phyloP scores from a whole-genome alignment of 2,797 vertebrate genomes.

The Pampus argenteus region DNA sequence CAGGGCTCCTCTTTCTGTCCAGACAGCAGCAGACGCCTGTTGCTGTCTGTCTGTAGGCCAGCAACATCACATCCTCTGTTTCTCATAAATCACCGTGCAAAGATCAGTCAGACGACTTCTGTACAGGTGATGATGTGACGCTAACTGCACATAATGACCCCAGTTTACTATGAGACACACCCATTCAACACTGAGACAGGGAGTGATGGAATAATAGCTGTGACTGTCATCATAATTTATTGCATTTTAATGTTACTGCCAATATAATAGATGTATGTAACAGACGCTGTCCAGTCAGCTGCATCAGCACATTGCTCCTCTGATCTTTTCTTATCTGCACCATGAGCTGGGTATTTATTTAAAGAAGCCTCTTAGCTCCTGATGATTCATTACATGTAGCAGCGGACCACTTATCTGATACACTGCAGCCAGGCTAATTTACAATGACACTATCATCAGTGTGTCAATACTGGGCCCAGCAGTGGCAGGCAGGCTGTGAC shows the following conservation, averaged over 20 bases:
- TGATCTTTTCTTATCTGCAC: slow-evolving; percentile 46
- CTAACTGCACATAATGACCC: slow-evolving; percentile 44
- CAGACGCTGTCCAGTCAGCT: slow-evolving; percentile 37
- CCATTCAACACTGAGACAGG: slow-evolving; percentile 25
- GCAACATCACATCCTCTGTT: slow-evolving; percentile 52
- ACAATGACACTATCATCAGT: slow-evolving; percentile 36
- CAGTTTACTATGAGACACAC: slow-evolving; percentile 49
- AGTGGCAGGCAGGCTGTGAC: slow-evolving; percentile 19
- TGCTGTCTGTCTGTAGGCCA: slow-evolving; percentile 61
- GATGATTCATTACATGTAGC: slow-evolving; percentile 42
- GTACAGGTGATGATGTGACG: slow-evolving; percentile 42
- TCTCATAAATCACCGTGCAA: slow-evolving; percentile 59
- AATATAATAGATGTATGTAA: slow-evolving; percentile 25
- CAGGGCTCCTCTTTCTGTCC: slow-evolving; percentile 25
- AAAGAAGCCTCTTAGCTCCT: slow-evolving; percentile 24
- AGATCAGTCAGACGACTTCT: slow-evolving; percentile 19
- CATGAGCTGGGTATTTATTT: slow-evolving; percentile 36
- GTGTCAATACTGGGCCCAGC: slow-evolving; percentile 19
- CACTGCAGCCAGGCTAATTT: slow-evolving; percentile 44
- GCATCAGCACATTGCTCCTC: slow-evolving; percentile 10
- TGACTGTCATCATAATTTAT: slow-evolving; percentile 46
- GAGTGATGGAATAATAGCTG: slow-evolving; percentile 45
- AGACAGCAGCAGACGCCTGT: slow-evolving; percentile 59
- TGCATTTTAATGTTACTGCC: slow-evolving; percentile 25
- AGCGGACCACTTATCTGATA: slow-evolving; percentile 44